These are phyloP conservation scores for Amblyornis subalaris DNA, from an alignment of 2,113 vertebrate genomes.

Conservation along the genomic window DNA sequence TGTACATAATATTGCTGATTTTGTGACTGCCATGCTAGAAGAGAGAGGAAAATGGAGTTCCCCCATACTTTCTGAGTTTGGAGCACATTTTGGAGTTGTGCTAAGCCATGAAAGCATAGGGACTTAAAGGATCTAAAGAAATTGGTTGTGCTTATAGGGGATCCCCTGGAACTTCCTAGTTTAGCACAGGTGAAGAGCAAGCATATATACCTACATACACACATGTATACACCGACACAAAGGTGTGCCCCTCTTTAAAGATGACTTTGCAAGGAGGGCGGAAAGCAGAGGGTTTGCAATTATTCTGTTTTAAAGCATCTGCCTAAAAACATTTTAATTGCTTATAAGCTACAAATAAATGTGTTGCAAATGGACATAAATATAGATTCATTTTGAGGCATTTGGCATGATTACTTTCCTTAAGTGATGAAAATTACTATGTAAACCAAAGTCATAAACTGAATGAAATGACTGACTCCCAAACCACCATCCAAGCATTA, in stretches of 20 bases:
- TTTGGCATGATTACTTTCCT: not conserved
- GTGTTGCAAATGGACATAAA: not conserved
- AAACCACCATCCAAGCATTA: not conserved
- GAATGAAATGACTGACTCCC: not conserved
- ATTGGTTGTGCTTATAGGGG: not conserved
- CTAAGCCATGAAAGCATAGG: not conserved
- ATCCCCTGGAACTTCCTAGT: not conserved
- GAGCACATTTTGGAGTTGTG: not conserved
- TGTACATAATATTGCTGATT: not conserved
- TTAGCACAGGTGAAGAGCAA: not conserved
- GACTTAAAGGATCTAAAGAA: not conserved
- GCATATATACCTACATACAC: fast-evolving
- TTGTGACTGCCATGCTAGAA: not conserved
- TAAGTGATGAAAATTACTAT: conserved; percentile 17
- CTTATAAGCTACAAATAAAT: not conserved
- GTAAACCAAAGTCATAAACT: conserved; percentile 19
- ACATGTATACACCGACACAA: not conserved
- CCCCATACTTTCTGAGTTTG: not conserved
- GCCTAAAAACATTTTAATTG: conserved; percentile 7
- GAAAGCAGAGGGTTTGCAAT: not conserved
- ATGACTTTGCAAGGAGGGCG: not conserved
- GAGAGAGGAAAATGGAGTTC: not conserved
- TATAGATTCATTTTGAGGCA: not conserved
- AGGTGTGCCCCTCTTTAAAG: not conserved
- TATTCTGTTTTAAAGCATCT: not conserved